Base-by-base conservation (phyloP, 2,888 invertebrate genomes). In the Baronia brevicornis region DNA sequence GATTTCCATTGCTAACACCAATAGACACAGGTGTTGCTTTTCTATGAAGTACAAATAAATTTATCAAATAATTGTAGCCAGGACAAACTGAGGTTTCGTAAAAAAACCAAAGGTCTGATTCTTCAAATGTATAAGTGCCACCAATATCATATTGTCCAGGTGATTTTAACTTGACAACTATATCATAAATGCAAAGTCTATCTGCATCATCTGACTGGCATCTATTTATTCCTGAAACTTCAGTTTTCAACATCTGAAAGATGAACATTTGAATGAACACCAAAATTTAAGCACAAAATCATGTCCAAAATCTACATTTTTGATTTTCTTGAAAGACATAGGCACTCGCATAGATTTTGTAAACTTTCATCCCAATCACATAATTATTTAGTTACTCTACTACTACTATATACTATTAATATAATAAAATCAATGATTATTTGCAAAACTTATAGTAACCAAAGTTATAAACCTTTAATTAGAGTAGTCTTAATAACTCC, bases 21-120 rank as follows among this genome's bases (percentile, higher is more conserved):
- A 82, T 44, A 8, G 62, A 46, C 13, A 73, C 61, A 11, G 44
- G 51, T 2, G 68, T 67, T 5, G 53, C 38, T 33, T 51, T 61
- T 35, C 71, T 61, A 25, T 71, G 56, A 26, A 65, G 59, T 0
- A 74, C 67, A 59, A 77, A 80, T 29, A 84, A 41, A 41, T 67
- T 79, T 0, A 84, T 46, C 23, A 82, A 38, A 21, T 55, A 51
- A 32, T 60, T 70, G 18, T 52, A 35, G 4, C 63, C 66, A 3
- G 67, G 68, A 26, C 64, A 66, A 3, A 47, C 19, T 2, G 69
- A 59, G 2, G 69, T 66, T 18, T 62, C 58, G 11, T 44, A 69
- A 32, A 62, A 74, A 39, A 84, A 84, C 78, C 78, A 80, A 6
- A 77, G 46, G 2, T 79, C 75, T 5, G 75, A 48, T 3, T 54